A percentile compares a stretch with the other conserved stretches of the same genome.
phyloP scores from a whole-genome alignment of 2,888 invertebrate species.

The Unio delphinus region DNA sequence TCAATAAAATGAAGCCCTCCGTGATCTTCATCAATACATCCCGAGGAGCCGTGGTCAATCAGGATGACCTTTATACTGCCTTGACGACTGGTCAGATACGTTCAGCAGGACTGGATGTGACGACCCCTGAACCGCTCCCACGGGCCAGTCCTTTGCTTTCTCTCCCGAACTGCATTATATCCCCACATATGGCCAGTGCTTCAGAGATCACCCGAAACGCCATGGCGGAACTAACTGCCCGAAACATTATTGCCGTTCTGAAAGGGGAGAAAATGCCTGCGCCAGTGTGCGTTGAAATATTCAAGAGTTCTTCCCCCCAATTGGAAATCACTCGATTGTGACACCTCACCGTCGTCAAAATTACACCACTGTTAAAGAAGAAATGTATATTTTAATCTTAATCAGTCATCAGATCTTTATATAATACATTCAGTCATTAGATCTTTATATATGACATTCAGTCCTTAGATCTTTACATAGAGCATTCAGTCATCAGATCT shows the following conservation, averaged over 20 bases:
- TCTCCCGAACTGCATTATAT: constrained; percentile 84
- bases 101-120: constrained; percentile 92
- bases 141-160: constrained; percentile 82
- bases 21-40: constrained; percentile 91
- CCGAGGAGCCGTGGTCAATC: constrained; percentile 78
- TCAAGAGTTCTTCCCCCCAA: no score
- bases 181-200: constrained; percentile 91
- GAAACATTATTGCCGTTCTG: constrained; percentile 84
- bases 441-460: no score
- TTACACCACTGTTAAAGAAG: no score
- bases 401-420: no score
- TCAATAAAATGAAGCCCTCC: constrained; percentile 86
- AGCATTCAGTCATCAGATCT: no score
- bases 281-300: constrained; percentile 7
- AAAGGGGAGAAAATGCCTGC: constrained; percentile 80
- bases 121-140: constrained; percentile 90
- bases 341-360: no score
- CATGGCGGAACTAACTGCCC: constrained; percentile 84
- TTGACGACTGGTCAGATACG: constrained; percentile 80
- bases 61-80: constrained; percentile 83
- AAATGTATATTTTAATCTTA: no score
- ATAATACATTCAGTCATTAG: no score
- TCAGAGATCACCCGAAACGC: constrained; percentile 81
- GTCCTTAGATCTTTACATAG: no score
- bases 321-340: no score